Base-by-base conservation (phyloP, 2,113 vertebrate species). In the Pygoscelis antarcticus region DNA sequence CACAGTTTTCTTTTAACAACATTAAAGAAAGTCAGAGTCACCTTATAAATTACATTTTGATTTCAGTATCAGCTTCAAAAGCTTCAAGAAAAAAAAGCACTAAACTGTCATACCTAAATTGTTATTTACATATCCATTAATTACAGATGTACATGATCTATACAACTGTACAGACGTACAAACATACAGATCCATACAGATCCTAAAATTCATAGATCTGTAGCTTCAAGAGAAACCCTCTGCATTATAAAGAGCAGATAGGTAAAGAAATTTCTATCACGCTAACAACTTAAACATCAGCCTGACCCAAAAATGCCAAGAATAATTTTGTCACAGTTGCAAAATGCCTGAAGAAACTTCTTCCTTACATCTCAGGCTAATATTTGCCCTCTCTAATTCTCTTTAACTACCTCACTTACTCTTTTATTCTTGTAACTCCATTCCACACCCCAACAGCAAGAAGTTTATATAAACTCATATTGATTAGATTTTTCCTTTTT, bases 281-380 rank as follows among this genome's bases (percentile, higher is more conserved):
- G 57, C 26, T 61, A 87, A 87, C 46, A 86, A 70, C 16, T 40
- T 42, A 80, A 61, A 83, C 21, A 82, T 70, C 54, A 96, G 54
- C 10, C 55, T 96, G 95, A 93, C 94, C 88, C 81, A 42, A 96
- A 97, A 96, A 95, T 58, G 96, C 55, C 95, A 97, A 62, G 49
- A 92, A 47, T 57, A 87, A 93, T 97, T 94, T 42, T 87, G 57
- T 96, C 96, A 96, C 32, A 80, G 44, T 75, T 84, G 32, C 22
- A 94, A 68, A 91, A 81, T 34, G 54, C 40, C 32, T 26, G 52
- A 78, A 87, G 72, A 71, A 90, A 51, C 17, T 36, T 61, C 64
- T 44, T 78, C 57, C 57, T 65, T 83, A 46, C 15, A 71, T 86
- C 54, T 80, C 68, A 64, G 44, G 42, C 18, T 36, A 91, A 1